Conservation (phyloP, 2,888 invertebrate species). For the Chydorus sphaericus region DNA sequence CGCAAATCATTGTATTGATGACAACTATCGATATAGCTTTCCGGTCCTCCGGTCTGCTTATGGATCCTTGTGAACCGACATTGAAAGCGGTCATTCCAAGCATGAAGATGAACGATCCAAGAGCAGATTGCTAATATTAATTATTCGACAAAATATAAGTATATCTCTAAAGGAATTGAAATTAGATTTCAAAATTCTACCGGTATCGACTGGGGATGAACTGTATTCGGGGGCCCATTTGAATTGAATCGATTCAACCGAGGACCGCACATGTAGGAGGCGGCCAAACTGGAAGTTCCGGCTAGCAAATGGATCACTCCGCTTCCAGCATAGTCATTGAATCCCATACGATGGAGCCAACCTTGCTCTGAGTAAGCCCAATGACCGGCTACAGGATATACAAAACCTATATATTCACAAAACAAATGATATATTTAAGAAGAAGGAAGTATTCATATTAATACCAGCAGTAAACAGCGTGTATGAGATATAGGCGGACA, state of each 20-base stretch:
- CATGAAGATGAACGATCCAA: slow-evolving; percentile 37
- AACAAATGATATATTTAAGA: neutral
- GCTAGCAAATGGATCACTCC: slow-evolving; percentile 36
- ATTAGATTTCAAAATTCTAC: slow-evolving; percentile 24
- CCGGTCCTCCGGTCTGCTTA: slow-evolving; percentile 32
- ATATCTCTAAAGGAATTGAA: neutral
- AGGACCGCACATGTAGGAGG: slow-evolving; percentile 33
- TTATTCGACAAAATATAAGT: neutral
- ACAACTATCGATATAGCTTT: slow-evolving; percentile 30
- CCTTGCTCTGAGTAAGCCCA: slow-evolving; percentile 34
- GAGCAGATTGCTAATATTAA: slow-evolving; percentile 30
- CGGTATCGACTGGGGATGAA: slow-evolving; percentile 31
- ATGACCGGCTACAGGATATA: slow-evolving; percentile 34
- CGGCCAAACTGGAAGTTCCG: slow-evolving; percentile 28
- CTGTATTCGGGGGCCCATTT: slow-evolving; percentile 21
- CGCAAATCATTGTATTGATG: slow-evolving; percentile 36
- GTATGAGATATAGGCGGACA: slow-evolving; percentile 37
- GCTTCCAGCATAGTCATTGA: slow-evolving; percentile 37
- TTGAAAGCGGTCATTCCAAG: slow-evolving; percentile 40
- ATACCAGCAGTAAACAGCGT: slow-evolving; percentile 35
- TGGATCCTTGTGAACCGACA: slow-evolving; percentile 33
- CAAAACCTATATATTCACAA: slow-evolving; percentile 26
- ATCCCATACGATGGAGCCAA: slow-evolving; percentile 28
- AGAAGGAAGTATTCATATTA: neutral
- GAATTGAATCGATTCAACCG: slow-evolving; percentile 33